Base-by-base conservation (phyloP, 1,140 invertebrate species). In the Ericerus pela region DNA sequence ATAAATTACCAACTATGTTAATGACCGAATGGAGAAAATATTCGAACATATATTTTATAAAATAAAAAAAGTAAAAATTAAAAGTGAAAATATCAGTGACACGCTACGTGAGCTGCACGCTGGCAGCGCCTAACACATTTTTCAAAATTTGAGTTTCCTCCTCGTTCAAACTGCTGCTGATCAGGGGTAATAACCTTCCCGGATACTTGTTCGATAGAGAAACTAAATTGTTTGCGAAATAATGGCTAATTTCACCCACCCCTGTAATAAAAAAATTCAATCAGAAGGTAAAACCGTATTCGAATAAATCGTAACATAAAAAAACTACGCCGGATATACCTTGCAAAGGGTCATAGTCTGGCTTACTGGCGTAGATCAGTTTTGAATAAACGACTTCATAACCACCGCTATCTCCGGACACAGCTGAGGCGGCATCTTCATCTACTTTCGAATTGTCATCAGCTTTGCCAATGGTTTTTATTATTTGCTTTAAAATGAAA, bases 321-420 rank as follows among this genome's bases (percentile, higher is more conserved):
- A n/a, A n/a, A n/a, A n/a, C 53, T 18, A 51, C 29, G 20, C 8
- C 31, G 31, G 31, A 33, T 33, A 10, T 69, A 78, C 72, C 75
- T 71, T 71, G 73, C 54, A 76, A 76, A 18, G 84, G 83, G 73
- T 96, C 90, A 58, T 76, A 71, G 60, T 79, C 75, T 27, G 74
- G 71, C 67, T 80, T 82, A 47, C 79, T 81, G 0, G 90, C 91
- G 75, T 85, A 94, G 12, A 82, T 75, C 1, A 97, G 73, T 67
- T 93, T 86, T 12, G 86, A 84, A 68, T 89, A 96, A 38, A 85
- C 80, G 18, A 85, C 84, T 71, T 95, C 89, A 70, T 92, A 96
- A 20, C 87, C 85, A 55, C 81, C 75, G 52, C 79, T 75, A 66
- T 94, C 88, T 43, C 92, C 88, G 30, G 88, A 77, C 64, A 93